Evolutionary conservation across 2,797 vertebrate species (phyloP), one percentile per base, ranked within the genome.

Genomic region (Coregonus ussuriensis): DNA sequence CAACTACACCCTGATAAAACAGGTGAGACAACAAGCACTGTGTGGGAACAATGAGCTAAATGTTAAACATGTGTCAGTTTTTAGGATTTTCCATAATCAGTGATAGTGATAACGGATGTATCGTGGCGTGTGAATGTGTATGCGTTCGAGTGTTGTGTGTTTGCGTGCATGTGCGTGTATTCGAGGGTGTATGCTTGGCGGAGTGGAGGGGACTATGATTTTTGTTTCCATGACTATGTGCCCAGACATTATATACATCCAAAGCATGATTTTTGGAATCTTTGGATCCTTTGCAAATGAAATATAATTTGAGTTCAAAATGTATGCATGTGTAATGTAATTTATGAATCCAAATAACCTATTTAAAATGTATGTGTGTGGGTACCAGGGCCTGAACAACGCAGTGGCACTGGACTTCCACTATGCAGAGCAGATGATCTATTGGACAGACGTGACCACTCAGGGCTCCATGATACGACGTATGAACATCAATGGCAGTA

Each of bases 391-490:
- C 67, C 93, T 99, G 78, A 99, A 99, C 91, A 99, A 99, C 0
- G 98, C 98, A 0, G 98, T 99, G 6, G 98, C 98, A 1, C 90
- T 99, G 90, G 98, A 99, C 88, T 99, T 99, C 0, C 96, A 99
- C 91, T 98, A 98, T 63, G 92, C 95, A 33, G 97, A 98, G 78
- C 95, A 98, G 89, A 98, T 97, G 97, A 98, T 99, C 83, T 99
- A 99, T 90, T 99, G 98, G 98, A 99, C 98, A 0, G 98, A 99
- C 0, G 98, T 99, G 83, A 99, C 98, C 68, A 99, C 97, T 0
- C 98, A 99, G 91, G 98, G 98, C 85, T 99, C 98, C 94, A 99
- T 99, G 98, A 99, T 99, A 86, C 84, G 91, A 62, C 97, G 98
- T 79, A 99, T 99, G 98, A 91, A 92, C 85, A 97, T 99, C 81